Conservation (phyloP, 2,113 vertebrate species). For the Micromys minutus region DNA sequence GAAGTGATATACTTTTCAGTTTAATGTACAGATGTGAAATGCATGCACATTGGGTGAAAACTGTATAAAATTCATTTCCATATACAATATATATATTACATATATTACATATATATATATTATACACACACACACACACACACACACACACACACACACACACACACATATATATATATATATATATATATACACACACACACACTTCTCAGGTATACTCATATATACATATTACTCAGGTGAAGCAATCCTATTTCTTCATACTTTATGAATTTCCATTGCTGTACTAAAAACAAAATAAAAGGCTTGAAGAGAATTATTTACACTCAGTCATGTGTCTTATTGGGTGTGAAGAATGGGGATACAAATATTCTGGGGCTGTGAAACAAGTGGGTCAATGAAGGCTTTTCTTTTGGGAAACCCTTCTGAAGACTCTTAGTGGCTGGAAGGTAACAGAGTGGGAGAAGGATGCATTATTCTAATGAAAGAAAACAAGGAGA, state of each 20-base stretch:
- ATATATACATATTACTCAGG: background rate
- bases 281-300: background rate
- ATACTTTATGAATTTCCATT: background rate
- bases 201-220: background rate
- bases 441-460: background rate
- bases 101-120: no score
- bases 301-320: background rate
- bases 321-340: no score
- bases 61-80: no score
- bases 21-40: background rate
- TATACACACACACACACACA: background rate
- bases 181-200: no score
- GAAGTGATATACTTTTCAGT: background rate
- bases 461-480: background rate
- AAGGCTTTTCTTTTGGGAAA: background rate
- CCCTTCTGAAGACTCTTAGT: background rate
- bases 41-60: background rate
- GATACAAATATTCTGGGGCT: background rate
- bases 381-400: no score
- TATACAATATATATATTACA: no score
- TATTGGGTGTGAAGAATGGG: background rate
- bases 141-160: background rate
- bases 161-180: background rate
- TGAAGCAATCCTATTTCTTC: background rate
- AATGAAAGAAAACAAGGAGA: background rate